Percentiles rank a stretch among this genome's conserved stretches.
These are phyloP conservation scores for Cancer borealis DNA, from an alignment of 2,888 invertebrate genomes.

Conservation along the genomic window DNA sequence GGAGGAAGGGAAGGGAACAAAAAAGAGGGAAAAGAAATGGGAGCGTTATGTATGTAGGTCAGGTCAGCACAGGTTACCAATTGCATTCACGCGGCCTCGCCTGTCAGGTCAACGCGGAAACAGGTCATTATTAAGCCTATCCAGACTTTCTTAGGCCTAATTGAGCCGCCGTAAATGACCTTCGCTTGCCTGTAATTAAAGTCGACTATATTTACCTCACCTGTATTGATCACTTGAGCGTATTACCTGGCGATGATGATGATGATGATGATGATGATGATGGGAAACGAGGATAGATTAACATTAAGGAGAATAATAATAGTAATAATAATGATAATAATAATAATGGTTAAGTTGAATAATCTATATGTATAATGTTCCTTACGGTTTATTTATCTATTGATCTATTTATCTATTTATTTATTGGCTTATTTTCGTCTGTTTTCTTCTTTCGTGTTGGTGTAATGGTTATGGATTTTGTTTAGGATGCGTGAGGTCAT, in stretches of 20 bases:
- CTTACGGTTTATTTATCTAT: no score
- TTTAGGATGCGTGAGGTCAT: no score
- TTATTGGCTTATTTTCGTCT: no score
- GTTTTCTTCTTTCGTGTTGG: no score
- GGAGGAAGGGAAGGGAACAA: neutral
- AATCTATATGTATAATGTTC: no score
- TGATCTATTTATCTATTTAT: no score
- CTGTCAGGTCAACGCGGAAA: slow-evolving; percentile 7
- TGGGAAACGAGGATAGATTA: neutral
- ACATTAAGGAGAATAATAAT: neutral
- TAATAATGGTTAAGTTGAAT: no score
- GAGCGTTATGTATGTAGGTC: neutral
- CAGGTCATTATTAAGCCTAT: slow-evolving; percentile 16
- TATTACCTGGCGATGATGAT: no score
- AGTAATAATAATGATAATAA: no score
- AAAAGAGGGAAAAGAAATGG: neutral
- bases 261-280: neutral
- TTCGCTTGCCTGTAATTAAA: neutral
- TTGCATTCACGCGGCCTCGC: neutral
- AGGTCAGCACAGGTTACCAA: neutral
- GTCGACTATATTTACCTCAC: no score
- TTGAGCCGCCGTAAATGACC: neutral
- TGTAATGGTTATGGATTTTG: no score
- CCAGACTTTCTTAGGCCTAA: neutral
- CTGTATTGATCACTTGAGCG: neutral